Percentiles rank a stretch among this genome's conserved stretches.
These are phyloP conservation scores for Calliopum simillimum DNA, from an alignment of 2,888 invertebrate genomes.

Conservation along the genomic window DNA sequence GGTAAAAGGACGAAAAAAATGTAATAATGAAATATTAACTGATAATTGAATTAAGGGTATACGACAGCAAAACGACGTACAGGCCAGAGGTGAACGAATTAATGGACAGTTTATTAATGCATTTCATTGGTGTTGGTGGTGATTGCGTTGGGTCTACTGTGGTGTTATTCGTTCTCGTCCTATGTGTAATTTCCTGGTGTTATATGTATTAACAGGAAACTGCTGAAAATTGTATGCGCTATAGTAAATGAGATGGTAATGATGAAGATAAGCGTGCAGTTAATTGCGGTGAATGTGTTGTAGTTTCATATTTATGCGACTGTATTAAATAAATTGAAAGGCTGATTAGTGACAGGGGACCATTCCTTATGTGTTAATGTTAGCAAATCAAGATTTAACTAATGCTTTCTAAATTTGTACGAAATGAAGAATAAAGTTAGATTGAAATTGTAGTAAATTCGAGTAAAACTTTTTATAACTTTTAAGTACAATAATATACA, in stretches of 20 bases:
- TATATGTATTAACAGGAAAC: background rate
- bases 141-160: background rate
- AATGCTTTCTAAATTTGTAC: no score
- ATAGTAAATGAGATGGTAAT: background rate
- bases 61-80: background rate
- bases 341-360: no score
- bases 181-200: no score
- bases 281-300: background rate
- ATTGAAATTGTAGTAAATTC: no score
- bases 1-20: conserved; percentile 30
- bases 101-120: conserved; percentile 18
- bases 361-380: no score
- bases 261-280: background rate
- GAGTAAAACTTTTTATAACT: no score
- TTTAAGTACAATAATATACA: no score
- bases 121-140: background rate
- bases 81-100: conserved; percentile 23
- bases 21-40: conserved; percentile 56
- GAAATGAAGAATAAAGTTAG: no score
- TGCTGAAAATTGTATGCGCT: conserved; percentile 7
- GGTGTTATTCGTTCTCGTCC: background rate
- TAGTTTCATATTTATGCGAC: no score
- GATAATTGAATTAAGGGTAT: conserved; percentile 58
- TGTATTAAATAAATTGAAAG: no score
- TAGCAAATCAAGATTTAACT: no score